These are phyloP conservation scores for Coenonympha glycerion DNA, from an alignment of 2,888 invertebrate species.

Conservation along the genomic window DNA sequence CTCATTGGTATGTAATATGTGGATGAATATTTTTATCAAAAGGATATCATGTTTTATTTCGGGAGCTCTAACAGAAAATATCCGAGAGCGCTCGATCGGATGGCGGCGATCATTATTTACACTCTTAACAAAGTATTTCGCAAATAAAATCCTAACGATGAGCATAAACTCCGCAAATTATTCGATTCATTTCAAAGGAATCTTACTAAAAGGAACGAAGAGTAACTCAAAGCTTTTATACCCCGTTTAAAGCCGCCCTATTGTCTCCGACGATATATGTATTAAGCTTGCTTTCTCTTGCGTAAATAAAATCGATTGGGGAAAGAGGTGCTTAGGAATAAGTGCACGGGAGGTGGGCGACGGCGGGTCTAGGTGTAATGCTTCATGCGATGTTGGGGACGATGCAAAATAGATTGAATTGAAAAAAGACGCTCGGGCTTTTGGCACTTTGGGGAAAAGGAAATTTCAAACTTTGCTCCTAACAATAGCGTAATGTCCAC, in stretches of 20 bases:
- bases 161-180: slow-evolving; percentile 70
- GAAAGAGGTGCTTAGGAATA: slow-evolving; percentile 61
- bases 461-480: slow-evolving; percentile 55
- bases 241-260: slow-evolving; percentile 71
- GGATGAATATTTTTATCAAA: no score
- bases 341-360: slow-evolving; percentile 55
- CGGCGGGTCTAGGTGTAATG: slow-evolving; percentile 65
- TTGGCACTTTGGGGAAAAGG: slow-evolving; percentile 58
- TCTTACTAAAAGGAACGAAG: slow-evolving; percentile 69
- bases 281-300: slow-evolving; percentile 74
- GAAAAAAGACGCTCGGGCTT: slow-evolving; percentile 71
- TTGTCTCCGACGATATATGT: slow-evolving; percentile 73
- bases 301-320: slow-evolving; percentile 74
- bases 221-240: slow-evolving; percentile 76
- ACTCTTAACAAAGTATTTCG: slow-evolving; percentile 53
- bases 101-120: slow-evolving; percentile 50
- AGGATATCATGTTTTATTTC: neutral
- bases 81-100: slow-evolving; percentile 32
- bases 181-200: slow-evolving; percentile 76
- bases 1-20: no score
- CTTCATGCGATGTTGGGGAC: slow-evolving; percentile 71
- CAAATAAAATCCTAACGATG: slow-evolving; percentile 57
- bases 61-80: slow-evolving; percentile 15
- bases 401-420: slow-evolving; percentile 77
- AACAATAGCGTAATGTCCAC: slow-evolving; percentile 60